A percentile compares a stretch with the other conserved stretches of the same genome.
Conservation (phyloP, 2,797 vertebrate species). For the Myotis daubentonii region DNA sequence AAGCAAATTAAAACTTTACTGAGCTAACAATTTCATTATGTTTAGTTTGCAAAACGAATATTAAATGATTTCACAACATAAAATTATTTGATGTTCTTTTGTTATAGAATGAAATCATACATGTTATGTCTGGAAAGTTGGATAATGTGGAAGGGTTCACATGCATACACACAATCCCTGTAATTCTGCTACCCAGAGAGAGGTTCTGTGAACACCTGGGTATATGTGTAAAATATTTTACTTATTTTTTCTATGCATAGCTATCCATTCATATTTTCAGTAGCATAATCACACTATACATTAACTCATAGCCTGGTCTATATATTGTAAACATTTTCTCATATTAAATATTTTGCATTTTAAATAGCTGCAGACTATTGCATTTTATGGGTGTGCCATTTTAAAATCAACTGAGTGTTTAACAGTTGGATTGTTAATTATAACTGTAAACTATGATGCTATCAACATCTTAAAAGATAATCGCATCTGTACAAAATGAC, state of each 20-base stretch:
- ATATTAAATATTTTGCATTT: constrained; percentile 16
- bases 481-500: neutral
- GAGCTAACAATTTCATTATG: neutral
- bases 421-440: neutral
- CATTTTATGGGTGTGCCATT: neutral
- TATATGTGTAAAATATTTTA: neutral
- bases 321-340: neutral
- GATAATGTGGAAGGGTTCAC: neutral
- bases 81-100: neutral
- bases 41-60: constrained; percentile 10
- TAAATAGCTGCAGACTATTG: neutral
- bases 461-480: neutral
- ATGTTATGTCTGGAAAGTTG: neutral
- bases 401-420: neutral
- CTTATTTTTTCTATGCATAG: neutral
- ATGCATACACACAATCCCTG: neutral
- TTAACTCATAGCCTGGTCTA: neutral
- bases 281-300: neutral
- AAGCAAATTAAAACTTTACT: neutral
- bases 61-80: constrained; percentile 12
- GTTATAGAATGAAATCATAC: neutral
- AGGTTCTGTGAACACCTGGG: neutral
- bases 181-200: neutral
- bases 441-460: neutral
- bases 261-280: neutral